phyloP scores from a whole-genome alignment of 2,888 invertebrate genomes.

The Deilephila elpenor region DNA sequence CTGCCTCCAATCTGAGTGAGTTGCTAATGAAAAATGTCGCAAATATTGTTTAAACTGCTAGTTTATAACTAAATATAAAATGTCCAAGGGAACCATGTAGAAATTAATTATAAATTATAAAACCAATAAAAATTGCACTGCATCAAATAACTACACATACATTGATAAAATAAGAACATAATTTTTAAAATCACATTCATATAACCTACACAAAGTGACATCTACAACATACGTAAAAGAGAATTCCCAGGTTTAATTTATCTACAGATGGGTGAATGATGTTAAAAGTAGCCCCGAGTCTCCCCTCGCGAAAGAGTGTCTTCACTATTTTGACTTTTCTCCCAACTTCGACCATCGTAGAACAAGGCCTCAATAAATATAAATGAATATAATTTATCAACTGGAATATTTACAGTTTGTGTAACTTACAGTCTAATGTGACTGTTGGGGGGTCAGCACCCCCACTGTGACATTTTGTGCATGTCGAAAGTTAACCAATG shows the following conservation, averaged over 20 bases:
- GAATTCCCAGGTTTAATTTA: not conserved
- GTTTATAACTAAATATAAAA: no score
- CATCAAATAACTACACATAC: no score
- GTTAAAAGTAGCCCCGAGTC: constrained; percentile 9
- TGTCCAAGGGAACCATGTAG: no score
- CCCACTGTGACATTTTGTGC: constrained; percentile 2
- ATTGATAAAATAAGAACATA: no score
- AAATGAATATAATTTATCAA: constrained; percentile 39
- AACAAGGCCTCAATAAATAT: constrained; percentile 49
- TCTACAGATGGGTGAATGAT: constrained; percentile 8
- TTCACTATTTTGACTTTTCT: not conserved
- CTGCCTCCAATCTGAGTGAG: constrained; percentile 66
- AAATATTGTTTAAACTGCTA: not conserved
- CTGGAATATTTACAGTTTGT: constrained; percentile 52
- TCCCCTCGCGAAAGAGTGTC: not conserved
- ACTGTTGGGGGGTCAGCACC: constrained; percentile 22
- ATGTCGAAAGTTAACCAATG: not conserved
- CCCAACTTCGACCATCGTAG: not conserved
- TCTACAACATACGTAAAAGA: not conserved
- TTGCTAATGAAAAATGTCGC: constrained; percentile 38
- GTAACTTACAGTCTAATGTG: constrained; percentile 36
- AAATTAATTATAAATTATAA: no score
- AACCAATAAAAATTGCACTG: no score
- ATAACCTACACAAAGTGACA: not conserved
- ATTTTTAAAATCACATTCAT: no score